Evolutionary conservation across 2,113 vertebrate species (phyloP), one percentile per base, ranked within the genome.

Genomic region (Psilopsiagon aymara): DNA sequence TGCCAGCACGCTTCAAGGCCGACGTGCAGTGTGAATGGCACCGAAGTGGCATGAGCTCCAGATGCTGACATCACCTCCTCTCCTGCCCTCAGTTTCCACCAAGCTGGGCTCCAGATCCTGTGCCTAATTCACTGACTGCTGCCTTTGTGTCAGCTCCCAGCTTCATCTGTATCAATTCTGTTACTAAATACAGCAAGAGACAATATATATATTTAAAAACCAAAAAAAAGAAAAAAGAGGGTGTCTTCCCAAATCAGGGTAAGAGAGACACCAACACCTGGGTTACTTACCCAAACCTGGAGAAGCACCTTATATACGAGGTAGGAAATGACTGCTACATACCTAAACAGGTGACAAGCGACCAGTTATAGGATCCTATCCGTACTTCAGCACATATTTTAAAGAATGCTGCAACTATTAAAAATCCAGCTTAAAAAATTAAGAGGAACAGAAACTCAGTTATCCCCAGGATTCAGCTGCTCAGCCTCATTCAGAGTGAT

Each of bases 1-100:
- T 90, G 85, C 87, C 87, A 93, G 80, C 78, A 23, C 2, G 63
- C 82, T 18, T 44, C 2, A 17, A 29, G 63, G 62, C 86, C 9
- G 0, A 41, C 12, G 1, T 7, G 35, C 82, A 53, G 77, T 67
- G 27, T 31, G 88, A 91, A 81, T 86, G 86, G 88, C 88, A 94
- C 70, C 8, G 1, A 86, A 35, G 73, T 92, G 93, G 90, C 90
- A 96, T 4, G 0, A 2, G 1, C 92, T 88, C 92, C 91, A 84
- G 88, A 37, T 37, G 52, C 92, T 82, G 82, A 49, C 90, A 94
- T 76, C 88, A 37, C 88, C 90, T 71, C 84, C 41, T 39, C 76
- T 41, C n/a, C 76, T 46, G 52, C 69, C 81, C 93, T 68, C 73
- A 24, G 66, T 82, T 64, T 55, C 62, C 59, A 29, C 33, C 20